Evolutionary conservation across 2,888 invertebrate species (phyloP).

Genomic region (Oscheius myriophilus): DNA sequence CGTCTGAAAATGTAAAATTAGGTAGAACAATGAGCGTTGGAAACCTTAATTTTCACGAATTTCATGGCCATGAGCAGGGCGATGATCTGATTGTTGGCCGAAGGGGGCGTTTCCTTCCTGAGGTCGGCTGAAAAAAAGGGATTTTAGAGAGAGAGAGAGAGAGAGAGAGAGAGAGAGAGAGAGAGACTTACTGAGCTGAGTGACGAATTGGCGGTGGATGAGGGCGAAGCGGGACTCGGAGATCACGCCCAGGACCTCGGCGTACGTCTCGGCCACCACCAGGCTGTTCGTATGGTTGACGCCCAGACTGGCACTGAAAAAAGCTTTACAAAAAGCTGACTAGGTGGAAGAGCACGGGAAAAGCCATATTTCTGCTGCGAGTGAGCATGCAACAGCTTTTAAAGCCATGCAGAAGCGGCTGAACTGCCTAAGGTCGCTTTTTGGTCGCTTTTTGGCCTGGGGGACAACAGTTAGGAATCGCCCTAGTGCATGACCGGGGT

Average conservation of each 20-base stretch:
- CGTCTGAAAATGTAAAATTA: slow-evolving; percentile 78
- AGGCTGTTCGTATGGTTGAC: slow-evolving; percentile 95
- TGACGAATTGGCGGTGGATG: slow-evolving; percentile 52
- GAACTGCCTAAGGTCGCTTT: too few species aligned
- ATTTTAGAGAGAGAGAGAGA: not conserved
- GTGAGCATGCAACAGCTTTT: too few species aligned
- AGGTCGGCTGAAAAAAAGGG: slow-evolving; percentile 78
- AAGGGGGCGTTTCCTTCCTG: slow-evolving; percentile 74
- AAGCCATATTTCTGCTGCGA: not conserved
- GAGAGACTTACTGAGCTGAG: slow-evolving; percentile 3
- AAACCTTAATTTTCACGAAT: slow-evolving; percentile 86
- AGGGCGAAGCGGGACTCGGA: slow-evolving; percentile 62
- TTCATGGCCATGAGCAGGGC: slow-evolving; percentile 99
- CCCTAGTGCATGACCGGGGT: too few species aligned
- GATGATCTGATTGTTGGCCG: slow-evolving; percentile 91
- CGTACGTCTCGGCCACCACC: slow-evolving; percentile 95
- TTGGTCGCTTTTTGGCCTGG: too few species aligned
- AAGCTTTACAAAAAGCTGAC: not conserved
- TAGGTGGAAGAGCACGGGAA: not conserved
- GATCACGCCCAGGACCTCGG: slow-evolving; percentile 77
- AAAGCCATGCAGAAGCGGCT: too few species aligned
- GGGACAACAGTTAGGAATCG: too few species aligned
- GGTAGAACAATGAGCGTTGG: too few species aligned
- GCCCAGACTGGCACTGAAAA: slow-evolving; percentile 83
- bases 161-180: not conserved